Evolutionary conservation across 2,797 vertebrate genomes (phyloP).

Genomic region (Periophthalmus magnuspinnatus): DNA sequence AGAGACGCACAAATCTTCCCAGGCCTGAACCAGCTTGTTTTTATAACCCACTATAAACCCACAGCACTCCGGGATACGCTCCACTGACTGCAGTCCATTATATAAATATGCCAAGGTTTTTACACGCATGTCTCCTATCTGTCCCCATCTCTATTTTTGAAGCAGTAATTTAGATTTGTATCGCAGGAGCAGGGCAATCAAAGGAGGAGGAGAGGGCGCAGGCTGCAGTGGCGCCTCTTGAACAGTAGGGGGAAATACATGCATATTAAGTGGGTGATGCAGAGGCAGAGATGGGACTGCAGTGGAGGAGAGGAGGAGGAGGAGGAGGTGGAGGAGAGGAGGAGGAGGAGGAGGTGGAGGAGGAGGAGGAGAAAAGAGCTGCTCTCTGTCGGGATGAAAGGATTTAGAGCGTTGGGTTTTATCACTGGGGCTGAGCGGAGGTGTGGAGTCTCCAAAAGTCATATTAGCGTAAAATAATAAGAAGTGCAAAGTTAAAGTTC

Average conservation of each 20-base stretch:
- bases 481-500: too few species aligned
- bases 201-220: conserved; percentile 9
- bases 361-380: conserved; percentile 1
- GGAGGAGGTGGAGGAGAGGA: conserved; percentile 14
- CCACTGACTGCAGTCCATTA: conserved; percentile 53
- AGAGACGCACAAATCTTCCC: conserved; percentile 57
- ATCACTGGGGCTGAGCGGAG: neutral
- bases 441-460: too few species aligned
- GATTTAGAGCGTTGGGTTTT: neutral
- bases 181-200: conserved; percentile 28
- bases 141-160: conserved; percentile 54
- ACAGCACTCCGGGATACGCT: conserved; percentile 51
- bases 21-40: conserved; percentile 43
- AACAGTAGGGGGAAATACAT: conserved; percentile 78
- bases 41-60: conserved; percentile 62
- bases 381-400: neutral
- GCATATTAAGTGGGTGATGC: conserved; percentile 71
- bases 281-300: conserved; percentile 52
- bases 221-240: conserved; percentile 61
- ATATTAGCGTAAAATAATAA: too few species aligned
- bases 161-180: conserved; percentile 62
- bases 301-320: conserved; percentile 19
- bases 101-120: conserved; percentile 56
- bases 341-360: conserved; percentile 13
- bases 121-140: conserved; percentile 56